phyloP scores from a whole-genome alignment of 2,797 vertebrate genomes.

The Pangasius mekongensis region DNA sequence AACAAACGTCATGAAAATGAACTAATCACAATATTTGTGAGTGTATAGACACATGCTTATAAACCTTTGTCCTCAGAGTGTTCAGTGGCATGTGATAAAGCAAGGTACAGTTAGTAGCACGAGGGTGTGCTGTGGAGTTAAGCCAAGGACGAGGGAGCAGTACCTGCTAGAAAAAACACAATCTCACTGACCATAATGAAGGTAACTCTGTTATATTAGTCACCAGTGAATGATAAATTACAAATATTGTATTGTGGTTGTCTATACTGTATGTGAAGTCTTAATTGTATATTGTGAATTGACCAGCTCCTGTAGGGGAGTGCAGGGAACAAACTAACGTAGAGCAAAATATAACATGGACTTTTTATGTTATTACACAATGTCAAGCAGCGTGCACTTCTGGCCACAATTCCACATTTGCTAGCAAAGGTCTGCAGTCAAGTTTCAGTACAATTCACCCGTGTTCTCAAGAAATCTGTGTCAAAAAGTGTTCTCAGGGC shows the following conservation, averaged over 20 bases:
- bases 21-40: neutral
- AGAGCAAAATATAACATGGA: neutral
- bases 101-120: neutral
- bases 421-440: neutral
- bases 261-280: neutral
- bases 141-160: neutral
- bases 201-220: neutral
- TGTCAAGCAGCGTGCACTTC: neutral
- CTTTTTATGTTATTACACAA: neutral
- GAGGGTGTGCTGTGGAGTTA: conserved; percentile 20
- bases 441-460: neutral
- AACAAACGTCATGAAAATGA: neutral
- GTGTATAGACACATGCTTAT: neutral
- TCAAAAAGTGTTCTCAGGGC: neutral
- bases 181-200: neutral
- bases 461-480: neutral
- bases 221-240: neutral
- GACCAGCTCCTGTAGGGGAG: neutral
- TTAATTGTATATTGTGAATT: neutral
- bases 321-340: neutral
- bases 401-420: neutral
- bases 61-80: neutral
- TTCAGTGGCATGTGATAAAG: neutral
- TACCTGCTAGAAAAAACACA: neutral
- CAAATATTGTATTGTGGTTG: neutral